Evolutionary conservation across 2,113 vertebrate genomes (phyloP).

Genomic region (Myocastor coypus): DNA sequence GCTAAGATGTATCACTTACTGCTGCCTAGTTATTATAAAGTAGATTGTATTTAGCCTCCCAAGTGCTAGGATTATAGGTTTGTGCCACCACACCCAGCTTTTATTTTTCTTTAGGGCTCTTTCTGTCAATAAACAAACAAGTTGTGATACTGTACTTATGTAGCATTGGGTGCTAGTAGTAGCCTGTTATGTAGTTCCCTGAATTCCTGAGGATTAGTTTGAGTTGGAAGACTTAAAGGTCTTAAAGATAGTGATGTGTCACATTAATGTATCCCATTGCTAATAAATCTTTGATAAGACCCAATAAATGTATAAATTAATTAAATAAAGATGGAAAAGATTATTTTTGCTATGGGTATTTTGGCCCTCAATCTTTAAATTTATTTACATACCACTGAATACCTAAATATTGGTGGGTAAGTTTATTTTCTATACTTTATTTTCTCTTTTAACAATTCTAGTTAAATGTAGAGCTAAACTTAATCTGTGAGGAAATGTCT

Average conservation of each 20-base stretch:
- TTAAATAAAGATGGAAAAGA: conserved; percentile 16
- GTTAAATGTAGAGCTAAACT: conserved; percentile 43
- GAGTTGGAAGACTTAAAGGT: neutral
- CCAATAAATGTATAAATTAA: neutral
- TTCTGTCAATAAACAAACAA: conserved; percentile 1
- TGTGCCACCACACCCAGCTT: neutral
- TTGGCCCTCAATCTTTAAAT: conserved; percentile 19
- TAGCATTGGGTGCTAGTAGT: neutral
- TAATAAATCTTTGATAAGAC: conserved; percentile 24
- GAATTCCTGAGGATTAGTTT: conserved; percentile 26
- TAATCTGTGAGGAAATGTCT: conserved; percentile 51
- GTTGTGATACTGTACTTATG: neutral
- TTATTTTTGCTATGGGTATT: conserved; percentile 9
- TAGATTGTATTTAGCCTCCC: neutral
- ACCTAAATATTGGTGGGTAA: conserved; percentile 11
- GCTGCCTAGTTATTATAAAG: neutral
- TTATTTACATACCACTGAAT: neutral
- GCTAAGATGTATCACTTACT: neutral
- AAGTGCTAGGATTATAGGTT: neutral
- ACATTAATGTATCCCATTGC: neutral
- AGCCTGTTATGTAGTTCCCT: conserved; percentile 55
- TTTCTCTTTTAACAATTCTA: conserved; percentile 56
- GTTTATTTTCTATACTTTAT: conserved; percentile 24
- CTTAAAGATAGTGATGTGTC: conserved; percentile 35
- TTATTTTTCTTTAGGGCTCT: conserved; percentile 7